These are phyloP conservation scores for Hydraecia micacea DNA, from an alignment of 2,888 invertebrate species.

Conservation along the genomic window DNA sequence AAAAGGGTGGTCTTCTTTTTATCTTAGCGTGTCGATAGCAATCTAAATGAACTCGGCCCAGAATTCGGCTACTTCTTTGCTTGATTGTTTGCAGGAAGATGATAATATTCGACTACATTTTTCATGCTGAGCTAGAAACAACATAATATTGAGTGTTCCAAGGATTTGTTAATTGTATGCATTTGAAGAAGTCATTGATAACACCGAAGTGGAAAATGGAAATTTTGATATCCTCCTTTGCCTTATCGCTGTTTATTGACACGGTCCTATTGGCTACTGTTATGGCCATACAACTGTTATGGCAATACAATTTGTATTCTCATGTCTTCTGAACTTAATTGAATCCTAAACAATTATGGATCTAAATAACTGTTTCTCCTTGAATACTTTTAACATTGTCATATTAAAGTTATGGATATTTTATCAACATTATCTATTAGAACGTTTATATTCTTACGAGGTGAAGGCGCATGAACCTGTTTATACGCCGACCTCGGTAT, in stretches of 20 bases:
- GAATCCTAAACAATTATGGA: not conserved
- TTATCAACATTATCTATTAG: constrained; percentile 39
- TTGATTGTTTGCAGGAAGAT: too few species aligned
- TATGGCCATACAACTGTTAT: not conserved
- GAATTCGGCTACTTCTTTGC: too few species aligned
- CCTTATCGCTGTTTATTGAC: constrained; percentile 1
- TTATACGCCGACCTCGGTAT: constrained; percentile 52
- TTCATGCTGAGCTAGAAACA: not conserved
- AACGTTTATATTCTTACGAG: constrained; percentile 34
- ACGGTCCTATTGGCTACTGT: not conserved
- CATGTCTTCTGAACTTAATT: not conserved
- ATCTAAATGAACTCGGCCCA: too few species aligned
- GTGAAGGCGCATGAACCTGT: constrained; percentile 51
- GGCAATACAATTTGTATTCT: not conserved
- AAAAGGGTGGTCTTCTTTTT: too few species aligned
- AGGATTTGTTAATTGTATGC: not conserved
- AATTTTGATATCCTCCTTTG: not conserved
- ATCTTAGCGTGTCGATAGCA: too few species aligned
- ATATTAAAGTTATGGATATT: constrained; percentile 18
- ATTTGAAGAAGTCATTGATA: not conserved
- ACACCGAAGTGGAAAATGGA: not conserved
- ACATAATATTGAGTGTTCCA: not conserved
- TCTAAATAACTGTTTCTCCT: not conserved
- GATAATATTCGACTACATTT: not conserved
- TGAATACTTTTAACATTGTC: not conserved